Evolutionary conservation across 2,797 vertebrate genomes (phyloP).

Genomic region (Peromyscus eremicus): DNA sequence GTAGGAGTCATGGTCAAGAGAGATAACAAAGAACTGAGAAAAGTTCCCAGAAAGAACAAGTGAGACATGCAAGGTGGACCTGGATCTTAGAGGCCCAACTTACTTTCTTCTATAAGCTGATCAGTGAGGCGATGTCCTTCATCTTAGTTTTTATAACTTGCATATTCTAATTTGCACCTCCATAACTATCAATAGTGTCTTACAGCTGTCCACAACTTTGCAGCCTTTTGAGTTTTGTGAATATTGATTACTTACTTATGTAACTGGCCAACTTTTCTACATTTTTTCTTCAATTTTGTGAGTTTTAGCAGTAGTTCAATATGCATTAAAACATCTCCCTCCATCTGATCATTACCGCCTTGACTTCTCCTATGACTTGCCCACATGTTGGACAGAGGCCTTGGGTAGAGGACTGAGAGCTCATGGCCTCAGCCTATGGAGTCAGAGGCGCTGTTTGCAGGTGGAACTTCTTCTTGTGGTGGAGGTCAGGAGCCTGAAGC

Average conservation of each 20-base stretch:
- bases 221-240: background rate
- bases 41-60: background rate
- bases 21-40: background rate
- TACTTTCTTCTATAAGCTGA: background rate
- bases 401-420: background rate
- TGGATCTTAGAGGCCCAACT: background rate
- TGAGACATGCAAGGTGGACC: background rate
- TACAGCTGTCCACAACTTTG: background rate
- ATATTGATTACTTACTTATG: background rate
- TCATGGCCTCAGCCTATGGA: background rate
- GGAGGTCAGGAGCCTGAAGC: background rate
- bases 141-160: conserved; percentile 3
- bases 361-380: background rate
- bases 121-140: background rate
- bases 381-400: background rate
- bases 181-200: background rate
- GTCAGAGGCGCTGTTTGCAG: background rate
- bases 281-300: background rate
- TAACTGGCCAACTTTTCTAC: conserved; percentile 1
- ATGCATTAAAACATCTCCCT: background rate
- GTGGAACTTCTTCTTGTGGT: background rate
- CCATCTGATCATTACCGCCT: background rate
- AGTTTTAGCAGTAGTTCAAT: background rate
- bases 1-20: background rate
- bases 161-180: background rate